Percentiles rank a stretch among this genome's conserved stretches.
Conservation (phyloP, 2,113 vertebrate genomes). For the Dendrocopos noguchii region DNA sequence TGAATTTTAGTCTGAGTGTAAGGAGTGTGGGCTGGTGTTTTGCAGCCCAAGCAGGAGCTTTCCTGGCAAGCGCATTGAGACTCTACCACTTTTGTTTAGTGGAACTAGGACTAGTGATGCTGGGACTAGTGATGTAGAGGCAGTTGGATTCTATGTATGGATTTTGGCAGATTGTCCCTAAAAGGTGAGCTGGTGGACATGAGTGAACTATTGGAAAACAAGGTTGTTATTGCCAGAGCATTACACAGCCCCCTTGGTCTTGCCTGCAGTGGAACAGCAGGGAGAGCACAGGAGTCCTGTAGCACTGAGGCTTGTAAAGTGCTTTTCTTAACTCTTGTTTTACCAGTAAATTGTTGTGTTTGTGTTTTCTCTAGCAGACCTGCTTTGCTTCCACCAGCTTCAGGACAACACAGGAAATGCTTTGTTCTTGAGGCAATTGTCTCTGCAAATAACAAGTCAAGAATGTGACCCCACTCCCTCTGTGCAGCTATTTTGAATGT, state of each 20-base stretch:
- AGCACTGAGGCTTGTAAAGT: background rate
- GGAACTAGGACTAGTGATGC: background rate
- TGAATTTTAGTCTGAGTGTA: background rate
- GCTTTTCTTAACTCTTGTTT: background rate
- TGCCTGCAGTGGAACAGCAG: background rate
- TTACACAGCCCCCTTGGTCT: background rate
- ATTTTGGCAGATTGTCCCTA: background rate
- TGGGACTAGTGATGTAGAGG: background rate
- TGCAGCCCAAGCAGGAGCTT: background rate
- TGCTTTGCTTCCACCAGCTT: background rate
- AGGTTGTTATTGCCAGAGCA: background rate
- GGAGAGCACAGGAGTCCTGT: too few species aligned
- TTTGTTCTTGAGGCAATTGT: background rate
- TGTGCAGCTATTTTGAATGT: background rate
- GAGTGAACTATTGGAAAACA: fast-evolving
- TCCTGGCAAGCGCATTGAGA: background rate
- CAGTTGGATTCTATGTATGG: background rate
- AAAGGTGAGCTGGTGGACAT: background rate
- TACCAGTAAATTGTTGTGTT: background rate
- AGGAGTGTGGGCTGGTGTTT: fast-evolving
- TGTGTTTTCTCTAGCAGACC: background rate
- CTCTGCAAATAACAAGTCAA: background rate
- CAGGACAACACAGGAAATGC: background rate
- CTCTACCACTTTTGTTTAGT: background rate
- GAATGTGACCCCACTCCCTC: background rate